Percentiles rank a stretch among this genome's conserved stretches.
phyloP scores from a whole-genome alignment of 2,113 vertebrate genomes.

The Nannobrachium achirus region DNA sequence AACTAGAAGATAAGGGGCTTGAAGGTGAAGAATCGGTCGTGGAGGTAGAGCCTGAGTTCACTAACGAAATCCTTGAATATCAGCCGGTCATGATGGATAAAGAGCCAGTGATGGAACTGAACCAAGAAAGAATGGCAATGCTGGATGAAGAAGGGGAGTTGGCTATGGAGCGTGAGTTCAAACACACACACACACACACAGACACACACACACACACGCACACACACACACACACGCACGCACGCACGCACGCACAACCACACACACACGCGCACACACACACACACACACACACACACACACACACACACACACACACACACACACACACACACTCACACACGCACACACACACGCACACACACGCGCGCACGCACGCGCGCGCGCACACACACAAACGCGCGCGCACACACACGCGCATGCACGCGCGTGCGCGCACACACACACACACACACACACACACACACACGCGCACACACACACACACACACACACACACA shows the following conservation, averaged over 20 bases:
- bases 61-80: constrained; percentile 3
- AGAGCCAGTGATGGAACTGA: constrained; percentile 17
- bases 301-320: neutral
- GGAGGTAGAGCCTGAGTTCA: constrained; percentile 32
- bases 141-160: neutral
- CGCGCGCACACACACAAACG: neutral
- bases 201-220: neutral
- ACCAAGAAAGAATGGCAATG: neutral
- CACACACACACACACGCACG: neutral
- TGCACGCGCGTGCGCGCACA: too few species aligned
- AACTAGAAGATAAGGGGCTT: constrained; percentile 1
- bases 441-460: too few species aligned
- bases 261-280: neutral
- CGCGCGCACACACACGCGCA: too few species aligned
- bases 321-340: neutral
- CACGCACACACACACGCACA: neutral
- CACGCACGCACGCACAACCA: neutral
- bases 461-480: too few species aligned
- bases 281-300: neutral
- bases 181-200: neutral
- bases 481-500: neutral
- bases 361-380: neutral
- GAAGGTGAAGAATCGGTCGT: constrained; percentile 22
- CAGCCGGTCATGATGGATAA: constrained; percentile 7
- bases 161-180: neutral